Conservation (phyloP, 2,113 vertebrate species). For the Oryzias melastigma region DNA sequence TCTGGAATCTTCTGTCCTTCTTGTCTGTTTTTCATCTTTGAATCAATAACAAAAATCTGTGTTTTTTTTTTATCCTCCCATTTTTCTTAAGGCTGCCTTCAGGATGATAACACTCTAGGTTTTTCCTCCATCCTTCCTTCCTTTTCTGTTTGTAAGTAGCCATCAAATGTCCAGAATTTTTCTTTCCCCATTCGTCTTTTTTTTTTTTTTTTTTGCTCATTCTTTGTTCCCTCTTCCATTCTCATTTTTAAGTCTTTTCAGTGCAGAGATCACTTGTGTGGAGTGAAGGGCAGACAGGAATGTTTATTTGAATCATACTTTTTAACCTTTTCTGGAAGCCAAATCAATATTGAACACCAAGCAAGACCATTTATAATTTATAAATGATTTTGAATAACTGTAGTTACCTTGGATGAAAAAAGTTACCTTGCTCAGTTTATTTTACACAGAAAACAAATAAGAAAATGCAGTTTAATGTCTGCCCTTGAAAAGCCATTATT, state of each 20-base stretch:
- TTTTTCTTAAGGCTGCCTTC: slow-evolving; percentile 84
- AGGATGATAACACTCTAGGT: slow-evolving; percentile 91
- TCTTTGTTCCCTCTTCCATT: slow-evolving; percentile 1
- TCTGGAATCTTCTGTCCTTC: slow-evolving; percentile 20
- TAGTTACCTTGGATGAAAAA: too few species aligned
- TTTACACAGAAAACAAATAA: too few species aligned
- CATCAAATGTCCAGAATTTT: slow-evolving; percentile 60
- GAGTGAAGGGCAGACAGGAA: too few species aligned
- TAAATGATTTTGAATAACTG: too few species aligned
- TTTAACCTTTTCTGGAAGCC: too few species aligned
- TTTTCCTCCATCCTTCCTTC: slow-evolving; percentile 84
- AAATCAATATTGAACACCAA: too few species aligned
- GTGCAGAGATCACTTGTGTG: too few species aligned
- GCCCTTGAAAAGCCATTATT: too few species aligned
- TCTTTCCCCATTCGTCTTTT: slow-evolving; percentile 25
- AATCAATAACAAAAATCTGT: slow-evolving; percentile 54
- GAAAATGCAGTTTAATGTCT: too few species aligned
- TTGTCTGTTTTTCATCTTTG: slow-evolving; percentile 26
- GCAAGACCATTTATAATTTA: too few species aligned
- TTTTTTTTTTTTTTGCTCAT: not conserved
- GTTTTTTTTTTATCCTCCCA: slow-evolving; percentile 73
- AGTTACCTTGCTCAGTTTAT: too few species aligned
- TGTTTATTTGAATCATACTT: too few species aligned
- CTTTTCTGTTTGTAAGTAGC: slow-evolving; percentile 97
- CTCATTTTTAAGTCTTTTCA: not conserved